Percentiles rank a stretch among this genome's conserved stretches.
Conservation (phyloP, 2,888 invertebrate species). For the Entomobrya proxima region DNA sequence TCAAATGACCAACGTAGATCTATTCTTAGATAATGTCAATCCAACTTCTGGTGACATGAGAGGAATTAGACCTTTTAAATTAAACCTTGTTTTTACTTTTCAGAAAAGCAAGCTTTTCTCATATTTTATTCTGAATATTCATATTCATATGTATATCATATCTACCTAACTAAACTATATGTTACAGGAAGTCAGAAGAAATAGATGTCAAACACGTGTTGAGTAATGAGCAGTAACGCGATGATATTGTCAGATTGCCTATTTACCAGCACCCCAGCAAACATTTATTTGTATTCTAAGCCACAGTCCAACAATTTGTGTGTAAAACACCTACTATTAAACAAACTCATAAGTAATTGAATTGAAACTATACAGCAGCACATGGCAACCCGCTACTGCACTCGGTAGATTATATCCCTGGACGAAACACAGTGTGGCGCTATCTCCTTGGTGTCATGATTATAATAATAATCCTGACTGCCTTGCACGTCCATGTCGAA, state of each 20-base stretch:
- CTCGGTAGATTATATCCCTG: background rate
- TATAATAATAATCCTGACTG: background rate
- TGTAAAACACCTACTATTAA: background rate
- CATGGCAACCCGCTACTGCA: background rate
- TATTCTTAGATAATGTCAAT: constrained; percentile 59
- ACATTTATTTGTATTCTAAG: background rate
- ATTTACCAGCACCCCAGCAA: background rate
- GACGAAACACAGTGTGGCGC: background rate
- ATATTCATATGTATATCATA: background rate
- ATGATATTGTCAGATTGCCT: background rate
- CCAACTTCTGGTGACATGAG: constrained; percentile 49
- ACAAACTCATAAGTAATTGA: background rate
- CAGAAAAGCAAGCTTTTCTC: background rate
- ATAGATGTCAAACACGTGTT: constrained; percentile 17
- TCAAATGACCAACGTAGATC: constrained; percentile 34
- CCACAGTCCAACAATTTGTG: background rate
- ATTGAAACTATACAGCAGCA: background rate
- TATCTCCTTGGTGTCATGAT: background rate
- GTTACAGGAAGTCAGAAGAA: constrained; percentile 24
- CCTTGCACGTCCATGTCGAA: background rate
- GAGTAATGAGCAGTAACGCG: background rate
- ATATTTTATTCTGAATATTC: no score
- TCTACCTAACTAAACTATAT: background rate
- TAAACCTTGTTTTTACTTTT: background rate
- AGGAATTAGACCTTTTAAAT: constrained; percentile 54